A percentile compares a stretch with the other conserved stretches of the same genome.
Conservation (phyloP, 2,113 vertebrate genomes). For the Agapornis roseicollis region DNA sequence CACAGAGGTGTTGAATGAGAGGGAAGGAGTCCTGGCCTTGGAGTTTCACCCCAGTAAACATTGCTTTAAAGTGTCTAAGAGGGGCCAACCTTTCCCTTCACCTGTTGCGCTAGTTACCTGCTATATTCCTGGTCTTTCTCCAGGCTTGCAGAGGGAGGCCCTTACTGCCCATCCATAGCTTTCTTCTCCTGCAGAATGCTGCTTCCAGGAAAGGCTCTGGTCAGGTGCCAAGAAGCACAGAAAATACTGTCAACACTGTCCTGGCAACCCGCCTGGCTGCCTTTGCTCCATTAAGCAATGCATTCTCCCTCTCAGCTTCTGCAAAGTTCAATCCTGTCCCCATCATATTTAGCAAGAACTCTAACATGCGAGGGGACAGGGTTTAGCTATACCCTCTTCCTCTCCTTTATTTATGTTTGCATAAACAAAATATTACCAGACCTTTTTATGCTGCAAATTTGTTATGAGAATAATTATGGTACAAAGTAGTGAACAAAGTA, state of each 20-base stretch:
- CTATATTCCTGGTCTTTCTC: background rate
- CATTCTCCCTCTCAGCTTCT: background rate
- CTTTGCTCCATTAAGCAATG: background rate
- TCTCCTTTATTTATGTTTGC: background rate
- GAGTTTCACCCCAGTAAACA: background rate
- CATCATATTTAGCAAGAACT: background rate
- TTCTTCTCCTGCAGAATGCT: background rate
- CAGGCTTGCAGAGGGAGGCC: background rate
- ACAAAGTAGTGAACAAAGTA: background rate
- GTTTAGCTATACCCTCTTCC: background rate
- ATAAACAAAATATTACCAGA: background rate
- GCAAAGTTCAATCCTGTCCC: background rate
- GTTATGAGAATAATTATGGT: background rate
- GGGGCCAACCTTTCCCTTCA: background rate
- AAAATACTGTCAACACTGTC: background rate
- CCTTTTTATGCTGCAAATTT: background rate
- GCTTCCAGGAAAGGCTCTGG: background rate
- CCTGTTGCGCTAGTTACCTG: background rate
- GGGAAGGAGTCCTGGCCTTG: background rate
- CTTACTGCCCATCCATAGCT: background rate
- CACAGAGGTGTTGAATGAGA: background rate
- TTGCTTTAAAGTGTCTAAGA: background rate
- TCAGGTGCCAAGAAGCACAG: background rate
- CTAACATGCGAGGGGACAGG: background rate
- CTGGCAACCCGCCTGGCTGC: background rate